phyloP scores from a whole-genome alignment of 2,797 vertebrate genomes.

The Xyrichtys novacula region DNA sequence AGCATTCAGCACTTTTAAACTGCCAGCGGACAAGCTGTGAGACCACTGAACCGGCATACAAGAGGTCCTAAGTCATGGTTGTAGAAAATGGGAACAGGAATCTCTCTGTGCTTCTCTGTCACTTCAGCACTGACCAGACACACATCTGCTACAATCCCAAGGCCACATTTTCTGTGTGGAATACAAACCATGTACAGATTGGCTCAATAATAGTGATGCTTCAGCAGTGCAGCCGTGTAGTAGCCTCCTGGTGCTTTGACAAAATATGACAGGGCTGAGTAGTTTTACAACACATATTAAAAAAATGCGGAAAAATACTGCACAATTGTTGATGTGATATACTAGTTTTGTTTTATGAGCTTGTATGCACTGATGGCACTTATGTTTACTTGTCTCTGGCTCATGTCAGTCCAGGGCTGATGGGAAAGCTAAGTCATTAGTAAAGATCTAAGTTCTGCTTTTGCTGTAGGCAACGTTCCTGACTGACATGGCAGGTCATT shows the following conservation, averaged over 20 bases:
- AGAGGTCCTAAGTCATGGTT: slow-evolving; percentile 5
- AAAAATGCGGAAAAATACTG: background rate
- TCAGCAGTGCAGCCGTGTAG: slow-evolving; percentile 14
- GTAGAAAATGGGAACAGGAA: slow-evolving; percentile 2
- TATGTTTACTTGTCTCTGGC: slow-evolving; percentile 7
- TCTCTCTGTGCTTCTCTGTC: slow-evolving; percentile 16
- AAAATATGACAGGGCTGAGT: background rate
- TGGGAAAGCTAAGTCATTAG: slow-evolving; percentile 16
- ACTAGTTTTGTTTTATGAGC: background rate
- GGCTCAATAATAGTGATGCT: slow-evolving; percentile 14
- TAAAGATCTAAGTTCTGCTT: slow-evolving; percentile 5
- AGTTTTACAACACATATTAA: background rate
- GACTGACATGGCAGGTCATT: slow-evolving; percentile 19
- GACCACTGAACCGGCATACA: slow-evolving; percentile 8
- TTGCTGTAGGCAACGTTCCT: slow-evolving; percentile 3
- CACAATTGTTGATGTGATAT: background rate
- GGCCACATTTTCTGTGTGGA: slow-evolving; percentile 14
- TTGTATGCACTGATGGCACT: background rate
- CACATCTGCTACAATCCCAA: slow-evolving; percentile 39
- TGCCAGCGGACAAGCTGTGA: slow-evolving; percentile 5
- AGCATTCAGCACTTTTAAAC: background rate
- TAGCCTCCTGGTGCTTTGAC: slow-evolving; percentile 21
- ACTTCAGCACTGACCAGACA: slow-evolving; percentile 30
- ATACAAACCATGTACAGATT: slow-evolving; percentile 27
- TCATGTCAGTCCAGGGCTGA: slow-evolving; percentile 3